Evolutionary conservation across 2,888 invertebrate species (phyloP), one percentile per base, ranked within the genome.

Genomic region (Erynnis tages): DNA sequence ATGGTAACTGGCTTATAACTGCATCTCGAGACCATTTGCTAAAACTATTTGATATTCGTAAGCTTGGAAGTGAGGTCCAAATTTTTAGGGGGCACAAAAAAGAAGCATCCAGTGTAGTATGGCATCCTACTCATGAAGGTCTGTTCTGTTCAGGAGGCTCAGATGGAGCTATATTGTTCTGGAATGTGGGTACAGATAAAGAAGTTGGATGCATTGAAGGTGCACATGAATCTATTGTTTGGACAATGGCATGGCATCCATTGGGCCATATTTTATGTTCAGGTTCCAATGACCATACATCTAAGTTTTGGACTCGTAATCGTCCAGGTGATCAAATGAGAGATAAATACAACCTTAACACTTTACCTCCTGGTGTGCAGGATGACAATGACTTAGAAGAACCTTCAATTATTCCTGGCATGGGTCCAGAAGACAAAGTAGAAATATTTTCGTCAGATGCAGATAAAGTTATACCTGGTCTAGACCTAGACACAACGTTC

Each of bases 231-330:
- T 98, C 97, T 71, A 98, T 98, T 73, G 98, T 99, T 2, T 99
- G 99, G 99, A 97, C 98, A 8, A 91, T 99, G 73, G 98, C 98
- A 21, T 99, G 99, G 99, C 99, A 99, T 91, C 99, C 99, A 0
- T 90, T 99, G 11, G 99, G 99, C 0, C 99, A 99, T 73, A 99
- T 99, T 67, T 90, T 99, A 23, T 98, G 98, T 72, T 98, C 99
- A 2, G 99, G 99, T 0, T 99, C 99, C n/a, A 99, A 99, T 86
- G 99, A 99, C 85, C 99, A 99, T 72, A 97, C 98, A 17, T 96
- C 94, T 16, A 99, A 99, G 87, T 99, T 99, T 88, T 99, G 99
- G 99, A 98, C 99, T 1, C 91, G 99, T 58, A 99, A 99, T 85
- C 93, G 99, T 40, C 99, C 99, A 0, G 99, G 99, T 13, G 99